A percentile compares a stretch with the other conserved stretches of the same genome.
These are phyloP conservation scores for Megaceryle torquata DNA, from an alignment of 2,113 vertebrate genomes.

Conservation along the genomic window DNA sequence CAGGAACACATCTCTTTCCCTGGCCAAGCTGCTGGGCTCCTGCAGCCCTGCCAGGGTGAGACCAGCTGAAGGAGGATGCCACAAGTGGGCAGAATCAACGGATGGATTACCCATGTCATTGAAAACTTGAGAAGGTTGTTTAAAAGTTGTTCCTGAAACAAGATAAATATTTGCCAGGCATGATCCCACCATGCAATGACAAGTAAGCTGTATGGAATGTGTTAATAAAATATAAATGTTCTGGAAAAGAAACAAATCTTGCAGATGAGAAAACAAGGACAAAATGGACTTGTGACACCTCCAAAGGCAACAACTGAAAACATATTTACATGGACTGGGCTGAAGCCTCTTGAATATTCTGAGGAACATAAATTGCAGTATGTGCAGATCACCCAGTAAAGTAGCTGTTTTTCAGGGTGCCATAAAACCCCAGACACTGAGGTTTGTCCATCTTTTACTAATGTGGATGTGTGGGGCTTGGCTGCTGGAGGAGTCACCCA, in stretches of 20 bases:
- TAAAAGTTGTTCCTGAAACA: constrained; percentile 10
- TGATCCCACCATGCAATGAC: neutral
- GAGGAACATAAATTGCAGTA: neutral
- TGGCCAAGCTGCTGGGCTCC: neutral
- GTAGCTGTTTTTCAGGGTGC: neutral
- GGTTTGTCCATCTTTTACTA: neutral
- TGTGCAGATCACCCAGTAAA: neutral
- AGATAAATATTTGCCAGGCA: constrained; percentile 50
- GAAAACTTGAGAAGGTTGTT: neutral
- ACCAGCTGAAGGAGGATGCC: neutral
- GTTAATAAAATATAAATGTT: constrained; percentile 53
- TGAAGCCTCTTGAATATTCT: neutral
- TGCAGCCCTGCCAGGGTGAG: neutral
- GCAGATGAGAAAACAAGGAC: constrained; percentile 39
- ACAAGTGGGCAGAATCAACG: neutral
- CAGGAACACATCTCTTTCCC: neutral
- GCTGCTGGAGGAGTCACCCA: neutral
- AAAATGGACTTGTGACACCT: neutral
- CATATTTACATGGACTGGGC: neutral
- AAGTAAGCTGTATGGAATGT: constrained; percentile 50
- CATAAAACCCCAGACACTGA: neutral
- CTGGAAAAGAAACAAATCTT: constrained; percentile 34
- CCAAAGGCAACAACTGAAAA: constrained; percentile 15
- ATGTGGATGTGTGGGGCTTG: accelerated
- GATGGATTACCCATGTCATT: neutral